A percentile compares a stretch with the other conserved stretches of the same genome.
These are phyloP conservation scores for Nomada ferruginata DNA, from an alignment of 2,888 invertebrate genomes.

Conservation along the genomic window DNA sequence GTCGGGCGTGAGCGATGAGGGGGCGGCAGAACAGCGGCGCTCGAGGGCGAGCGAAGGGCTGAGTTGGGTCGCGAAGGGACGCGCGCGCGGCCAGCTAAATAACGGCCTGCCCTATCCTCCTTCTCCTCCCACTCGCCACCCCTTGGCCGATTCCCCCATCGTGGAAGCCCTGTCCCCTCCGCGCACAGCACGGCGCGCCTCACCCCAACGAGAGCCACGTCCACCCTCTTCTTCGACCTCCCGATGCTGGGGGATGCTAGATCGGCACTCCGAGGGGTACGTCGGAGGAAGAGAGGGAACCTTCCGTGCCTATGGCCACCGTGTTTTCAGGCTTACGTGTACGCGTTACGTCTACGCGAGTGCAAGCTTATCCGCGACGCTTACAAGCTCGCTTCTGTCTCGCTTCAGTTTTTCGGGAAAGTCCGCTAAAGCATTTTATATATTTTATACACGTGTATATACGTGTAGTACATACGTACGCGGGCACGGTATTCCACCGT, in stretches of 20 bases:
- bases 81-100: conserved; percentile 79
- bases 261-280: conserved; percentile 42
- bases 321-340: conserved; percentile 75
- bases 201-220: conserved; percentile 13
- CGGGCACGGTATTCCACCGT: neutral
- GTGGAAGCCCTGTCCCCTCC: conserved; percentile 33
- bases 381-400: neutral
- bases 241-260: conserved; percentile 34
- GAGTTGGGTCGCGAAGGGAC: conserved; percentile 80
- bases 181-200: neutral
- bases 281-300: conserved; percentile 26
- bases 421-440: neutral
- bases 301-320: conserved; percentile 63
- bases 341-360: conserved; percentile 68
- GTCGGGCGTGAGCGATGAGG: conserved; percentile 68
- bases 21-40: conserved; percentile 72
- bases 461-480: neutral
- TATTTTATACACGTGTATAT: neutral
- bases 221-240: conserved; percentile 59
- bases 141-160: conserved; percentile 46
- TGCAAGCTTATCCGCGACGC: conserved; percentile 35
- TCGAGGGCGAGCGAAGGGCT: conserved; percentile 70
- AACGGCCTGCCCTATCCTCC: conserved; percentile 79
- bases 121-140: conserved; percentile 77
- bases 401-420: neutral